These are phyloP conservation scores for Mamestra configurata DNA, from an alignment of 1,140 invertebrate genomes.

Conservation along the genomic window DNA sequence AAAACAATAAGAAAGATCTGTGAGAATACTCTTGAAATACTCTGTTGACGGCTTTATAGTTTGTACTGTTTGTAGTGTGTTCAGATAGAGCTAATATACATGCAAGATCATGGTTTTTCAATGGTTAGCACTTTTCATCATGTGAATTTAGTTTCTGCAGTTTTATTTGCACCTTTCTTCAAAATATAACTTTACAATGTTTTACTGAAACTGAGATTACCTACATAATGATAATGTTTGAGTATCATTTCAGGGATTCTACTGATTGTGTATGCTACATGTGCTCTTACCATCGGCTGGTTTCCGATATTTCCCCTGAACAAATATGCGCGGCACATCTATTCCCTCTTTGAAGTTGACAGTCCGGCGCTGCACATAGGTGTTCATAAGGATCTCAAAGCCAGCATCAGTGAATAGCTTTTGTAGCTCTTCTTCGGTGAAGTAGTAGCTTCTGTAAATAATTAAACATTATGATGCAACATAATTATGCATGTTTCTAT, in stretches of 20 bases:
- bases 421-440: slow-evolving; percentile 91
- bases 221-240: no score
- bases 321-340: slow-evolving; percentile 96
- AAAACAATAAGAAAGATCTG: slow-evolving; percentile 32
- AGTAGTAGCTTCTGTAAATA: slow-evolving; percentile 93
- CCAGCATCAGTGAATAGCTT: slow-evolving; percentile 90
- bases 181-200: no score
- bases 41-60: background rate
- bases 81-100: slow-evolving; percentile 88
- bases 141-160: slow-evolving; percentile 49
- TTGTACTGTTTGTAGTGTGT: background rate
- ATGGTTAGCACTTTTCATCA: slow-evolving; percentile 86
- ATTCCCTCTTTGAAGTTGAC: slow-evolving; percentile 97
- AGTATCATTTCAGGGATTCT: no score
- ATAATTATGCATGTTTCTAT: background rate
- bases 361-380: slow-evolving; percentile 95
- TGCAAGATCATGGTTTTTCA: slow-evolving; percentile 83
- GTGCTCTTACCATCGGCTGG: slow-evolving; percentile 62
- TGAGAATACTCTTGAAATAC: background rate
- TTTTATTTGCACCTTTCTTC: no score
- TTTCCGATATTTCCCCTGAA: slow-evolving; percentile 96
- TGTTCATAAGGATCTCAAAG: slow-evolving; percentile 91
- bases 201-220: no score
- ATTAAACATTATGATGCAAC: slow-evolving; percentile 38
- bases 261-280: no score